Conservation (phyloP, 1,140 invertebrate species). For the Heliothis subflexa region DNA sequence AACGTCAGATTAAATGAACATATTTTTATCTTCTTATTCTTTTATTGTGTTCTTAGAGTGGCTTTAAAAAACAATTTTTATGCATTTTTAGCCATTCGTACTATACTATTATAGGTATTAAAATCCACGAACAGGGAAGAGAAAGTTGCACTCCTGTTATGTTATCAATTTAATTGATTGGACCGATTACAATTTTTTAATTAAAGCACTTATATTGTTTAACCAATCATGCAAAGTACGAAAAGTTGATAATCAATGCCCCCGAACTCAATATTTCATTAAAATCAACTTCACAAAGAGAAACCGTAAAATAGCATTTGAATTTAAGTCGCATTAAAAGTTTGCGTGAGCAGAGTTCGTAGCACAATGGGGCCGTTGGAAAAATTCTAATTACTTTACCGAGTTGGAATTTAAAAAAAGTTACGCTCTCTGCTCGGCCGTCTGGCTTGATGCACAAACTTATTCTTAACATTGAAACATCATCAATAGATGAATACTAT, state of each 20-base stretch:
- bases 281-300: conserved; percentile 73
- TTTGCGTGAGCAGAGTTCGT: conserved; percentile 75
- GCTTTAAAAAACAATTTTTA: too few species aligned
- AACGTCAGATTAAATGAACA: too few species aligned
- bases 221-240: conserved; percentile 28
- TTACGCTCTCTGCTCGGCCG: conserved; percentile 63
- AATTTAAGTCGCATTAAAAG: conserved; percentile 83
- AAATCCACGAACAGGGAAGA: too few species aligned
- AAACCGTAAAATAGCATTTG: conserved; percentile 80
- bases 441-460: conserved; percentile 48
- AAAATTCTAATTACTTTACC: conserved; percentile 84
- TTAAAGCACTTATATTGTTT: background rate
- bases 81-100: too few species aligned
- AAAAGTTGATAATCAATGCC: conserved; percentile 52
- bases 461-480: conserved; percentile 55
- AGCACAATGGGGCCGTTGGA: conserved; percentile 77
- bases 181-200: too few species aligned
- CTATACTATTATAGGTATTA: too few species aligned
- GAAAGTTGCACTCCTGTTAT: too few species aligned
- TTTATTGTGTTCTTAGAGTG: too few species aligned
- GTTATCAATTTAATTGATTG: too few species aligned
- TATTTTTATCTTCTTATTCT: too few species aligned
- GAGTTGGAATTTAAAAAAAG: conserved; percentile 80
- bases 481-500: conserved; percentile 43
- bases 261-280: conserved; percentile 67